Evolutionary conservation across 2,888 invertebrate species (phyloP), one percentile per base, ranked within the genome.

Genomic region (Ditylenchus weischeri): DNA sequence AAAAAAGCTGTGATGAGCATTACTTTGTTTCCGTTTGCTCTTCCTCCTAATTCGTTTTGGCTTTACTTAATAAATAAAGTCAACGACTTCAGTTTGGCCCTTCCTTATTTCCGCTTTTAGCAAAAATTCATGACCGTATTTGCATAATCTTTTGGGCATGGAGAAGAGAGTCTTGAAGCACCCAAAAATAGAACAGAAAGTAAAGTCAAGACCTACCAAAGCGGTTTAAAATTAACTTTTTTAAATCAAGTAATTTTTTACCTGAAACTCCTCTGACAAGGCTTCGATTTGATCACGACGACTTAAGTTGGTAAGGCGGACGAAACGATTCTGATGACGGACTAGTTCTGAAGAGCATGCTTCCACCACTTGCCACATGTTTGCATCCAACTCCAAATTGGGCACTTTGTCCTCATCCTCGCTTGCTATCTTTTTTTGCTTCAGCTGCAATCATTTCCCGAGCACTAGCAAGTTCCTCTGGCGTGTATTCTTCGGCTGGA

Each of bases 281-380:
- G 80, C 79, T 62, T 82, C 80, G 63, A 78, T 70, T 62, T 82
- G 81, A 43, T 82, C 79, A 3, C 72, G 71, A 38, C 72, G 69
- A 11, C 71, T 66, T 18, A 81, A 68, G 43, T 75, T 77, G n/a
- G 71, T 73, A 19, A 81, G 66, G 50, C 79, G 69, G 19, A 74
- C 69, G 71, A 79, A 79, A 54, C 78, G 76, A 36, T 75, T 75
- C 18, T 70, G 60, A 60, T 69, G 74, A 51, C 72, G 69, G 43
- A 79, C 71, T 67, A 81, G 69, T 63, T 80, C 80, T 50, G 72
- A 69, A 8, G 71, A 73, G 62, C 80, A 80, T 60, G 79, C 76
- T 35, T 75, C 75, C 15, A 82, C 68, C 10, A 78, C 78, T 29
- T 73, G 72, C 78, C 77, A 78, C 79, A 81, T 78, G 36, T 69